phyloP scores from a whole-genome alignment of 1,140 invertebrate genomes.

The Drosophila triauraria region DNA sequence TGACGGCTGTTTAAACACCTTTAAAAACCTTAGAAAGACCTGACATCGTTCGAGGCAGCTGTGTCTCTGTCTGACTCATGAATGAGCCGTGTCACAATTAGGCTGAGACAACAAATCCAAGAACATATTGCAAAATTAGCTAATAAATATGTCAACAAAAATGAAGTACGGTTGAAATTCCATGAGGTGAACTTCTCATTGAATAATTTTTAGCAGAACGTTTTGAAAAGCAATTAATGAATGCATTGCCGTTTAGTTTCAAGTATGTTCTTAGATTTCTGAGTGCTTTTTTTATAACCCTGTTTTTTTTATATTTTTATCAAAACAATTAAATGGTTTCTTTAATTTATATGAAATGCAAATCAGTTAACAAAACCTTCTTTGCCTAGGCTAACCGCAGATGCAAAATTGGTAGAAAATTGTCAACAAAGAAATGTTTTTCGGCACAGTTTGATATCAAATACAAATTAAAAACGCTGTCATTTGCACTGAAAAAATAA shows the following conservation, averaged over 20 bases:
- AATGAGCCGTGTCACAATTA: slow-evolving; percentile 11
- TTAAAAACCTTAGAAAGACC: slow-evolving; percentile 28
- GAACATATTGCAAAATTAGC: not conserved
- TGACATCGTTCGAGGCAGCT: slow-evolving; percentile 22
- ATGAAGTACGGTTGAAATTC: not conserved
- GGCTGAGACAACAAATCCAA: not conserved
- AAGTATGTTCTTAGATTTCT: too few species aligned
- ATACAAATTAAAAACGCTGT: not conserved
- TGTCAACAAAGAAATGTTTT: not conserved
- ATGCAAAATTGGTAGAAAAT: not conserved
- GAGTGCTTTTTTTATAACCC: too few species aligned
- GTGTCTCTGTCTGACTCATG: not conserved
- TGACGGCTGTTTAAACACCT: slow-evolving; percentile 59
- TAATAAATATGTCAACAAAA: not conserved
- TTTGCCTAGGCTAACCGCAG: not conserved
- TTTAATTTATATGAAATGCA: too few species aligned
- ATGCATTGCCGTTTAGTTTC: too few species aligned
- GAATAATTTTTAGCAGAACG: not conserved
- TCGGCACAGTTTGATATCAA: not conserved
- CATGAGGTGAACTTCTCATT: not conserved
- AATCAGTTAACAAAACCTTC: too few species aligned
- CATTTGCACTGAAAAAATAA: not conserved
- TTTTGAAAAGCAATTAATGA: not conserved
- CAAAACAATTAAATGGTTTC: too few species aligned
- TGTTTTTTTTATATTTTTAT: too few species aligned